Evolutionary conservation across 1,140 invertebrate species (phyloP).

Genomic region (Tetragnatha versicolor): DNA sequence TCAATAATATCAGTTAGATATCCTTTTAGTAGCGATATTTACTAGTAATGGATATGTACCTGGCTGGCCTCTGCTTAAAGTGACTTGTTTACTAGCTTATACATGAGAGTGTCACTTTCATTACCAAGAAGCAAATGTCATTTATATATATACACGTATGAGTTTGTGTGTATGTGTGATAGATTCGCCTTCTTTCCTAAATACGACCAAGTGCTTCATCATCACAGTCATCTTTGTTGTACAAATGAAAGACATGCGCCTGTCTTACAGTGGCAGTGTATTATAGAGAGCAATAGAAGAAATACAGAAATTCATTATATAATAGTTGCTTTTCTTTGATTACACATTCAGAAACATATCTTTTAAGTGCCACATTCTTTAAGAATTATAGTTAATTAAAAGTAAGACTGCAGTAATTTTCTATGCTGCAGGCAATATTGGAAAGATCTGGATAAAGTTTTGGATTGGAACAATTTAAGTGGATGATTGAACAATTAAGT

Average conservation of each 20-base stretch:
- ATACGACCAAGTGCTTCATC: conserved; percentile 54
- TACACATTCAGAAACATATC: background rate
- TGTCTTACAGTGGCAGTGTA: conserved; percentile 48
- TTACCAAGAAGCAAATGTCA: conserved; percentile 36
- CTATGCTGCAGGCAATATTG: background rate
- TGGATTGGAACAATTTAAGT: background rate
- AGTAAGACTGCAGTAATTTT: background rate
- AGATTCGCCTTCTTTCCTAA: conserved; percentile 53
- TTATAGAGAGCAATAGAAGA: conserved; percentile 52
- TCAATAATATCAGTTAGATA: too few relatives aligned
- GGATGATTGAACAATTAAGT: background rate
- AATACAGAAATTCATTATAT: conserved; percentile 54
- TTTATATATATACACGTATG: conserved; percentile 22
- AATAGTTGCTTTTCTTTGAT: background rate
- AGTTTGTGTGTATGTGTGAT: conserved; percentile 47
- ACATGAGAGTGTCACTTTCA: conserved; percentile 35
- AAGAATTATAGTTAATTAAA: background rate
- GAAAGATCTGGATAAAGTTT: background rate
- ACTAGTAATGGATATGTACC: too few relatives aligned
- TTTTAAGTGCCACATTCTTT: background rate
- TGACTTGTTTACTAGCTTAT: conserved; percentile 27
- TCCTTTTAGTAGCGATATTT: too few relatives aligned
- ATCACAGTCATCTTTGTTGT: conserved; percentile 55
- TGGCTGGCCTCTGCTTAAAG: conserved; percentile 21
- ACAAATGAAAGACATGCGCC: conserved; percentile 44